Evolutionary conservation across 2,797 vertebrate genomes (phyloP).

Genomic region (Cossypha heuglini): DNA sequence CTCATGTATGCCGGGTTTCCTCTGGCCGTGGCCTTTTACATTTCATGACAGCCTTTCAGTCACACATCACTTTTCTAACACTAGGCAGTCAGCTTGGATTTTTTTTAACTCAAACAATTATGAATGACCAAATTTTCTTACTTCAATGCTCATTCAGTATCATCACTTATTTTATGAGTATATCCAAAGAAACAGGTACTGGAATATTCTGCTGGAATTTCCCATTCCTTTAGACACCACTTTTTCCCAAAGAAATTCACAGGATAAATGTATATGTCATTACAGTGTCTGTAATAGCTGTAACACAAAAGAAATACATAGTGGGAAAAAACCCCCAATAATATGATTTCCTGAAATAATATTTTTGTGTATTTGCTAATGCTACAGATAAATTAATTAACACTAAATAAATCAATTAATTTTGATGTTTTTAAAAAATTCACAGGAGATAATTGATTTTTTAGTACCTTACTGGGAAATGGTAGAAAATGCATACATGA

Average conservation of each 20-base stretch:
- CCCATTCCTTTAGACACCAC: background rate
- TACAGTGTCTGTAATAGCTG: background rate
- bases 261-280: background rate
- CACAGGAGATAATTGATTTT: constrained; percentile 82
- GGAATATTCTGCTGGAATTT: background rate
- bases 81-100: background rate
- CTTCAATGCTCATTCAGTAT: background rate
- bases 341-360: background rate
- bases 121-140: background rate
- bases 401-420: background rate
- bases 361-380: background rate
- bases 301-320: background rate
- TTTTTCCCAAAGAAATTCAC: background rate
- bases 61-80: background rate
- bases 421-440: constrained; percentile 32
- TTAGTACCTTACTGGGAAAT: constrained; percentile 84
- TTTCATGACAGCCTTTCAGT: background rate
- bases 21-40: background rate
- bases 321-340: background rate
- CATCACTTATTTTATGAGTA: background rate
- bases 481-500: constrained; percentile 80
- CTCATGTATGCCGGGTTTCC: background rate
- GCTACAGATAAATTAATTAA: background rate
- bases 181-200: background rate
- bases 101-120: background rate